Percentiles rank a stretch among this genome's conserved stretches.
Evolutionary conservation across 2,888 invertebrate species (phyloP).

Genomic region (Dynastes hyllus): DNA sequence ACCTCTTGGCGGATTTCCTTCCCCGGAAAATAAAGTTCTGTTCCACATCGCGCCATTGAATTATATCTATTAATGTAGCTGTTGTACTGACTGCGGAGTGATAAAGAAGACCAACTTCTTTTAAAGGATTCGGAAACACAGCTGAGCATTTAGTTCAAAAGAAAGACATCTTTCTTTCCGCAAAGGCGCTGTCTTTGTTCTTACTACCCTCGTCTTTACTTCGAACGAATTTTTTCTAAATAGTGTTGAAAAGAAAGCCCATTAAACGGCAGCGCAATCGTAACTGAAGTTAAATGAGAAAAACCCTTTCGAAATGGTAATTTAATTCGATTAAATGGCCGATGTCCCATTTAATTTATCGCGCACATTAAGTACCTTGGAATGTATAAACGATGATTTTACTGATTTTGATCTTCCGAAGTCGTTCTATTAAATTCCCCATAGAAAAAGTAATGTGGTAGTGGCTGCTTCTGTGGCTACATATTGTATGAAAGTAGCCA

Average conservation of each 20-base stretch:
- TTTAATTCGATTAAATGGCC: conserved; percentile 42
- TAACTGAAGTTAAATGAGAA: conserved; percentile 45
- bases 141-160: conserved; percentile 35
- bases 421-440: conserved; percentile 3
- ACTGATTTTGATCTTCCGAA: neutral
- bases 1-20: conserved; percentile 49
- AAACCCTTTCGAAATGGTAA: conserved; percentile 41
- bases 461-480: neutral
- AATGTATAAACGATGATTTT: conserved; percentile 16
- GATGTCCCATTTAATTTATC: conserved; percentile 38
- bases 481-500: too few species aligned
- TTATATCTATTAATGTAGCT: conserved; percentile 46
- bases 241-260: conserved; percentile 28
- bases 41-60: conserved; percentile 32
- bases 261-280: conserved; percentile 22
- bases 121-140: conserved; percentile 21
- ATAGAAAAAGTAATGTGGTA: neutral
- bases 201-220: conserved; percentile 16
- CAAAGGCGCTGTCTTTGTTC: conserved; percentile 25
- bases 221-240: conserved; percentile 21
- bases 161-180: conserved; percentile 39
- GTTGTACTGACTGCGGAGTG: conserved; percentile 18
- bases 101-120: conserved; percentile 30
- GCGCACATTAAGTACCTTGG: conserved; percentile 14
- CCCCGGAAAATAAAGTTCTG: conserved; percentile 27